A percentile compares a stretch with the other conserved stretches of the same genome.
These are phyloP conservation scores for Urocitellus parryii DNA, from an alignment of 2,113 vertebrate species.

Conservation along the genomic window DNA sequence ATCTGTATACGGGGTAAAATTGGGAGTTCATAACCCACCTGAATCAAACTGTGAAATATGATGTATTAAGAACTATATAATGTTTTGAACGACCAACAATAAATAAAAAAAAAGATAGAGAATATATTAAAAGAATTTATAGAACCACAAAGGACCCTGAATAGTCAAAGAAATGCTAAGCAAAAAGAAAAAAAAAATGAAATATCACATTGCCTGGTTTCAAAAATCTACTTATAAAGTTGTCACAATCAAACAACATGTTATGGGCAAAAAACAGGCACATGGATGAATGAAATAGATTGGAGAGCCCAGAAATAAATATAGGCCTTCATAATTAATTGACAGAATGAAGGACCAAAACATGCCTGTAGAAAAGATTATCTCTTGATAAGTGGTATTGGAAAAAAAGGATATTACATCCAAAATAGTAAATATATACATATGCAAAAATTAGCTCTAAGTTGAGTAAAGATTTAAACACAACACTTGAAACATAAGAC, in stretches of 20 bases:
- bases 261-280: too few relatives aligned
- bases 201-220: neutral
- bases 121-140: neutral
- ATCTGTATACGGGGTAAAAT: too few relatives aligned
- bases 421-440: neutral
- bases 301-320: neutral
- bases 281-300: too few relatives aligned
- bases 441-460: too few relatives aligned
- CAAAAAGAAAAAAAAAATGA: neutral
- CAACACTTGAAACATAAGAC: neutral
- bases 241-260: neutral
- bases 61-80: too few relatives aligned
- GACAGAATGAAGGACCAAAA: neutral
- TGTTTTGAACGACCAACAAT: too few relatives aligned
- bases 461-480: neutral
- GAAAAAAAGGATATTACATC: neutral
- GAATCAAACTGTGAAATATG: too few relatives aligned
- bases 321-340: neutral
- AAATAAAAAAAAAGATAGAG: too few relatives aligned
- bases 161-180: neutral
- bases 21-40: too few relatives aligned
- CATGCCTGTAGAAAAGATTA: neutral
- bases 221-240: neutral
- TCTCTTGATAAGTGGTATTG: neutral
- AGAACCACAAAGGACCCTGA: neutral